phyloP scores from a whole-genome alignment of 2,797 vertebrate genomes.

The Gorsachius magnificus region DNA sequence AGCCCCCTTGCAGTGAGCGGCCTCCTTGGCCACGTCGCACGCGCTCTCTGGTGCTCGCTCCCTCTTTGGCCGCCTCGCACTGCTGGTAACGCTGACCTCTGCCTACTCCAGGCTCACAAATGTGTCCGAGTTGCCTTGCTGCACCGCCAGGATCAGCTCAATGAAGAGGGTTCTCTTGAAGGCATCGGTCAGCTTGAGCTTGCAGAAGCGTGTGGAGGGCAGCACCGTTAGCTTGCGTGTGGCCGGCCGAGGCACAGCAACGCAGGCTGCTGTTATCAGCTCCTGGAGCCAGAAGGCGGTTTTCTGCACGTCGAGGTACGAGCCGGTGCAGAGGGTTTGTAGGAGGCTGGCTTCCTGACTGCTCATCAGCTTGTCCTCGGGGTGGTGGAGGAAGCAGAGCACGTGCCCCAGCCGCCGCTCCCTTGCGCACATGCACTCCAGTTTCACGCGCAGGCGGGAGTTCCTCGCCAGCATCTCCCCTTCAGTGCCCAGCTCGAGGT shows the following conservation, averaged over 20 bases:
- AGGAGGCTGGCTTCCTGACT: background rate
- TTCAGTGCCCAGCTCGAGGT: background rate
- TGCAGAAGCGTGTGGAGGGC: background rate
- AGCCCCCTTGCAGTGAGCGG: too few relatives aligned
- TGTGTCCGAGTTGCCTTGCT: background rate
- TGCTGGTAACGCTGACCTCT: too few relatives aligned
- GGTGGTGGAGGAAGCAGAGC: background rate
- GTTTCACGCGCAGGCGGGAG: background rate
- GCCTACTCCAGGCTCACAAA: background rate
- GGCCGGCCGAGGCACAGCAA: background rate
- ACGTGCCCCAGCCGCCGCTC: background rate
- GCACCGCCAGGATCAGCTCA: background rate
- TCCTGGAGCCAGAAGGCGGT: background rate
- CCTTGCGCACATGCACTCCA: background rate
- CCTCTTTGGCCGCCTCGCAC: too few relatives aligned
- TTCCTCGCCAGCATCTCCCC: rapidly evolving
- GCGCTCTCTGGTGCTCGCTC: too few relatives aligned
- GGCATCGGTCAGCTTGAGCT: background rate
- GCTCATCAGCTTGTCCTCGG: background rate
- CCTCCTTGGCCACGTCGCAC: too few relatives aligned
- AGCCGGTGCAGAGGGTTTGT: background rate
- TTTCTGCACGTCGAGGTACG: background rate
- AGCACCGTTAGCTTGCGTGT: background rate
- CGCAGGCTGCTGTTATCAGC: background rate
- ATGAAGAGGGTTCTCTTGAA: rapidly evolving